Conservation (phyloP, 2,797 vertebrate species). For the Pitangus sulphuratus region DNA sequence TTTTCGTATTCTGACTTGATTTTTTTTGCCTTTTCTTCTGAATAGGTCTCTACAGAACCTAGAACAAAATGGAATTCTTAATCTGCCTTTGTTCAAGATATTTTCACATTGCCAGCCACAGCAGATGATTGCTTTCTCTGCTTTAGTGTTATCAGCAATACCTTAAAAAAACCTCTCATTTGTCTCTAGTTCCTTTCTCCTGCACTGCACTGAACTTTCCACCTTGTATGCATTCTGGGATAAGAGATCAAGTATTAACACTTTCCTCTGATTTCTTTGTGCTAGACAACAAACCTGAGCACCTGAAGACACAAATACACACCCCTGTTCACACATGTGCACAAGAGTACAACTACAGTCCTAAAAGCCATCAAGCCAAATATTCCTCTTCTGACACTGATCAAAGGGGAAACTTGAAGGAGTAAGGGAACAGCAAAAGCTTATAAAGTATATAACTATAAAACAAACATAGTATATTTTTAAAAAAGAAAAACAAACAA, state of each 20-base stretch:
- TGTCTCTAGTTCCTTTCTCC: neutral
- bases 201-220: neutral
- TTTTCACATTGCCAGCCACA: neutral
- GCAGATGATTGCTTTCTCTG: neutral
- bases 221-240: neutral
- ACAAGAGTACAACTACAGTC: neutral
- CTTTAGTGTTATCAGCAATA: neutral
- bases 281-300: neutral
- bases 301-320: neutral
- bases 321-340: neutral
- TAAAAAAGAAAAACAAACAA: neutral
- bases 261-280: neutral
- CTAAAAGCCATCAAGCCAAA: neutral
- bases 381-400: neutral
- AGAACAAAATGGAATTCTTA: neutral
- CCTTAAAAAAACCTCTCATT: neutral
- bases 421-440: neutral
- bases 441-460: neutral
- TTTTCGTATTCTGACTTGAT: conserved; percentile 93
- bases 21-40: conserved; percentile 96
- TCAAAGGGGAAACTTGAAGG: neutral
- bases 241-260: neutral
- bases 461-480: neutral
- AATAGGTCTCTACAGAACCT: conserved; percentile 93
- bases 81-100: neutral